A percentile compares a stretch with the other conserved stretches of the same genome.
phyloP scores from a whole-genome alignment of 2,888 invertebrate species.

The Hirtodrosophila histrioides region DNA sequence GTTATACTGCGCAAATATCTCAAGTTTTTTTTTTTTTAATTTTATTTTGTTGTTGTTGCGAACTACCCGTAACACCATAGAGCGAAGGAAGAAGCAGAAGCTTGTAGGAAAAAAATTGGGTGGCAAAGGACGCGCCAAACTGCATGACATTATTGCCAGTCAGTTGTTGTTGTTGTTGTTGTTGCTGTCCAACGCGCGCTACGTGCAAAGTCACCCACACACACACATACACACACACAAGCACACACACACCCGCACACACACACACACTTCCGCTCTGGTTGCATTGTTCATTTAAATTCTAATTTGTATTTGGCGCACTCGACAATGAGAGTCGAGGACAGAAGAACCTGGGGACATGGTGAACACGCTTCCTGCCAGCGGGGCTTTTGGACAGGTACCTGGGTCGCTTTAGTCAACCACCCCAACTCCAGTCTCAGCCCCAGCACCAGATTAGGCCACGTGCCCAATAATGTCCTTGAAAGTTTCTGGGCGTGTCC shows the following conservation, averaged over 20 bases:
- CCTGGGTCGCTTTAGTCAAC: constrained; percentile 14
- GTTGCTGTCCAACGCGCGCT: constrained; percentile 46
- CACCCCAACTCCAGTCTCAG: background rate
- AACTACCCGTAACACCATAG: constrained; percentile 37
- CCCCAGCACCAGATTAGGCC: constrained; percentile 29
- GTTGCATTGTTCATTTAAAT: constrained; percentile 80
- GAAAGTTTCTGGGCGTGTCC: constrained; percentile 58
- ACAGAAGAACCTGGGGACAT: constrained; percentile 46
- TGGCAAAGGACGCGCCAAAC: constrained; percentile 59
- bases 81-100: constrained; percentile 24
- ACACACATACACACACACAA: constrained; percentile 31
- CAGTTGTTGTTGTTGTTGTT: constrained; percentile 24
- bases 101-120: constrained; percentile 31
- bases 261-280: constrained; percentile 66
- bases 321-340: constrained; percentile 57
- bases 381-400: constrained; percentile 51
- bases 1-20: constrained; percentile 47
- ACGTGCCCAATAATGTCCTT: constrained; percentile 69
- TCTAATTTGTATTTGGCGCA: constrained; percentile 79
- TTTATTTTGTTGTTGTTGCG: constrained; percentile 2
- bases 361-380: constrained; percentile 59
- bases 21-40: constrained; percentile 33
- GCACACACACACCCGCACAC: constrained; percentile 27
- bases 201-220: constrained; percentile 68
- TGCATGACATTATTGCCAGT: constrained; percentile 74